These are phyloP conservation scores for Mystacides longicornis DNA, from an alignment of 2,888 invertebrate species.

Conservation along the genomic window DNA sequence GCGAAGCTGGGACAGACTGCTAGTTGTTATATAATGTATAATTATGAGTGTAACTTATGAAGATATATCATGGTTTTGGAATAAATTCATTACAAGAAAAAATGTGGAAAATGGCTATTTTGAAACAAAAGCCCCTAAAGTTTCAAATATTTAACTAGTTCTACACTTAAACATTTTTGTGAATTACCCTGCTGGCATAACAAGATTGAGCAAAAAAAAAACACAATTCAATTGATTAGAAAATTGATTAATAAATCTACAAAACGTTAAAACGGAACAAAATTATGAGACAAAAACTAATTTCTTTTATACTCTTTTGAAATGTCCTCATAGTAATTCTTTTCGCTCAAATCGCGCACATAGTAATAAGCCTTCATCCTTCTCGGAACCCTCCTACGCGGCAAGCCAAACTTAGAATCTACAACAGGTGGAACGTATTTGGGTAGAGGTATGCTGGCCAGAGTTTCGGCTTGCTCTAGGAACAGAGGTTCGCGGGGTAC, in stretches of 20 bases:
- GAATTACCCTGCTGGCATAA: too few species aligned
- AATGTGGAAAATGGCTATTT: too few species aligned
- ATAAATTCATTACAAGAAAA: too few species aligned
- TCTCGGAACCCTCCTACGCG: not conserved
- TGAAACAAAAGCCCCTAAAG: too few species aligned
- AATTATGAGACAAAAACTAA: not conserved
- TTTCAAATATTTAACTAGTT: too few species aligned
- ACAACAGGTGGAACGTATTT: not conserved
- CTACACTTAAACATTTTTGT: too few species aligned
- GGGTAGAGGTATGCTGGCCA: constrained; percentile 34
- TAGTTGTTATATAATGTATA: too few species aligned
- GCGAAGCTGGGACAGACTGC: too few species aligned
- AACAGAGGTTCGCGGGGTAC: constrained; percentile 48
- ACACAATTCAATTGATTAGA: not conserved
- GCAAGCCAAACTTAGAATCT: not conserved
- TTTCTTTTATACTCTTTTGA: not conserved
- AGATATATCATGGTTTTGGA: too few species aligned
- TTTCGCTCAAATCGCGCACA: not conserved
- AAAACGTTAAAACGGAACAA: not conserved
- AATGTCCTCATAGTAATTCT: not conserved
- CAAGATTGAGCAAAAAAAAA: too few species aligned
- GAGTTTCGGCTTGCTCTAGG: constrained; percentile 40
- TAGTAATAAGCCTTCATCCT: not conserved
- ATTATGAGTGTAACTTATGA: too few species aligned
- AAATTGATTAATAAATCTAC: not conserved